These are phyloP conservation scores for Galemys pyrenaicus DNA, from an alignment of 2,113 vertebrate genomes.

Conservation along the genomic window DNA sequence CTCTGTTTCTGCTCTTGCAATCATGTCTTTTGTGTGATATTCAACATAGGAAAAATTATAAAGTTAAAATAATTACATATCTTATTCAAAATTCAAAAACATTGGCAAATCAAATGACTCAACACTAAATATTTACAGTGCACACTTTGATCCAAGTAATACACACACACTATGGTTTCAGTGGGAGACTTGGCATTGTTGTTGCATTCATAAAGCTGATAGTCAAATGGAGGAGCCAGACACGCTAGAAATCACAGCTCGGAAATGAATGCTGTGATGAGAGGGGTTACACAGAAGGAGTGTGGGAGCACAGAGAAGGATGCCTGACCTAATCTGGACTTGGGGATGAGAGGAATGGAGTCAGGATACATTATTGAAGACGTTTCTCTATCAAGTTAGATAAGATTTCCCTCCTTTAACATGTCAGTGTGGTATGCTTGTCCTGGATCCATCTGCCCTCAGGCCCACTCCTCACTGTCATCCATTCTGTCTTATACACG, in stretches of 20 bases:
- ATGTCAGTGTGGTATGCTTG: neutral
- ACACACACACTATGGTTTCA: neutral
- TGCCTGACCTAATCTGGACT: neutral
- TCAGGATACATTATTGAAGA: neutral
- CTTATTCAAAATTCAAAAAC: slow-evolving; percentile 51
- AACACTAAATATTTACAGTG: slow-evolving; percentile 24
- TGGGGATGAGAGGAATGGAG: neutral
- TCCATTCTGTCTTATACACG: neutral
- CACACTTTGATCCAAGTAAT: neutral
- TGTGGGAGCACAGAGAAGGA: neutral
- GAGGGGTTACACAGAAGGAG: neutral
- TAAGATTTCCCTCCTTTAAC: slow-evolving; percentile 4
- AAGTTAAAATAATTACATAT: slow-evolving; percentile 31
- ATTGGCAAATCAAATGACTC: slow-evolving; percentile 28
- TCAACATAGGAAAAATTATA: slow-evolving; percentile 26
- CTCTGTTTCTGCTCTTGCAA: neutral
- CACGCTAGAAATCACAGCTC: neutral
- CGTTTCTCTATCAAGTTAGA: neutral
- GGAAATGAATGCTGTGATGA: neutral
- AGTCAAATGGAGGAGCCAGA: neutral
- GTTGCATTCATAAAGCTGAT: neutral
- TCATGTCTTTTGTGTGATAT: slow-evolving; percentile 10
- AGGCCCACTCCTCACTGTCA: neutral
- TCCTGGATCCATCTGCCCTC: neutral
- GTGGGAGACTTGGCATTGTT: neutral